A percentile compares a stretch with the other conserved stretches of the same genome.
phyloP scores from a whole-genome alignment of 2,113 vertebrate genomes.

The Cynopterus brachyotis region DNA sequence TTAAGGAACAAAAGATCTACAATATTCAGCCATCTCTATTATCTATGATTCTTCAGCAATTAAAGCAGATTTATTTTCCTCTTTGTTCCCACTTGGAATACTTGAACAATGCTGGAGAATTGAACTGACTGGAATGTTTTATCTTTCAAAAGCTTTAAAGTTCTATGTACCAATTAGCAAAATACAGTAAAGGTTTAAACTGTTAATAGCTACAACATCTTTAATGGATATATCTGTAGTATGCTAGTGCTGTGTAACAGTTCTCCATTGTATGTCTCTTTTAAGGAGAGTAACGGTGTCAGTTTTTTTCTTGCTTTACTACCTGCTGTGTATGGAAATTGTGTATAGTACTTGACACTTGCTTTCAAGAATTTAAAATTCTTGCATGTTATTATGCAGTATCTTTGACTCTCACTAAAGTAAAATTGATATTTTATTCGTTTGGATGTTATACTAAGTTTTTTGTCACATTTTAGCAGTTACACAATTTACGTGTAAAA shows the following conservation, averaged over 20 bases:
- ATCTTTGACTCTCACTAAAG: slow-evolving; percentile 67
- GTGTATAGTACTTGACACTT: slow-evolving; percentile 79
- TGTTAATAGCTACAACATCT: slow-evolving; percentile 83
- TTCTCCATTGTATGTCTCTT: slow-evolving; percentile 80
- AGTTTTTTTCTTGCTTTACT: slow-evolving; percentile 81
- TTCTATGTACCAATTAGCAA: slow-evolving; percentile 84
- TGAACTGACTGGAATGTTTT: slow-evolving; percentile 75
- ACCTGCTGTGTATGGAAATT: slow-evolving; percentile 84
- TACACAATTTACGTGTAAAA: slow-evolving; percentile 34
- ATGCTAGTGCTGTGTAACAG: slow-evolving; percentile 77
- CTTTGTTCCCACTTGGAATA: slow-evolving; percentile 70
- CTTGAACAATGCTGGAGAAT: slow-evolving; percentile 72
- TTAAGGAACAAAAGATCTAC: slow-evolving; percentile 35
- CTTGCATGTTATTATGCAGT: slow-evolving; percentile 72
- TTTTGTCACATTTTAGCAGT: slow-evolving; percentile 18
- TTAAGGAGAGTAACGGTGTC: slow-evolving; percentile 80
- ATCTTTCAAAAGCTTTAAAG: slow-evolving; percentile 79
- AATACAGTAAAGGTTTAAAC: slow-evolving; percentile 83
- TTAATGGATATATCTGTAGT: slow-evolving; percentile 79
- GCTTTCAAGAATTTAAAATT: slow-evolving; percentile 80
- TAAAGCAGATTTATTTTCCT: slow-evolving; percentile 75
- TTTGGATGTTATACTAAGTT: slow-evolving; percentile 56
- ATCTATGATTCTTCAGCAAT: slow-evolving; percentile 69
- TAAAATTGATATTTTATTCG: slow-evolving; percentile 68
- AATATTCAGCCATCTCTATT: slow-evolving; percentile 62